Conservation (phyloP, 2,888 invertebrate species). For the Napeogenes sylphis region DNA sequence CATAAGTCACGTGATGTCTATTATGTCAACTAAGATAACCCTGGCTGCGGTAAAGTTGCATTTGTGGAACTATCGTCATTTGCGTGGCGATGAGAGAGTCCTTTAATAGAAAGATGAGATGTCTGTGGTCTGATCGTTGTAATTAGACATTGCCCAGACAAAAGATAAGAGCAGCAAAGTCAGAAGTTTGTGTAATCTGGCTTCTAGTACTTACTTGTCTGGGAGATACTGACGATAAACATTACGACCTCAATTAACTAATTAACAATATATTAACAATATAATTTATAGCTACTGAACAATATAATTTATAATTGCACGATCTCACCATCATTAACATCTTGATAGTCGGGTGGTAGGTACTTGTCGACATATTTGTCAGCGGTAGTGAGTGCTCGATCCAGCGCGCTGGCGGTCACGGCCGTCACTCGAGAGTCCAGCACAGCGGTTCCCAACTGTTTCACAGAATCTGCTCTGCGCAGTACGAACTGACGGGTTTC, state of each 20-base stretch:
- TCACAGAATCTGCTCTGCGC: constrained; percentile 89
- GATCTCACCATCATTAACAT: constrained; percentile 78
- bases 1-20: constrained; percentile 1
- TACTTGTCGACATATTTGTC: constrained; percentile 90
- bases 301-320: no score
- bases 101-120: background rate
- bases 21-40: constrained; percentile 13
- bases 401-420: constrained; percentile 85
- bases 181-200: constrained; percentile 8
- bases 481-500: constrained; percentile 88
- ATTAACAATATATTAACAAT: no score
- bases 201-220: no score
- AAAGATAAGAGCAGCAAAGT: constrained; percentile 18
- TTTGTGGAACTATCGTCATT: background rate
- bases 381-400: constrained; percentile 85
- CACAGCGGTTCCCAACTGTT: constrained; percentile 84
- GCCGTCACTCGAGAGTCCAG: constrained; percentile 84
- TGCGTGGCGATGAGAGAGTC: background rate
- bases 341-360: constrained; percentile 83
- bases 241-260: no score
- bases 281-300: no score
- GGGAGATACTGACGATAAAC: no score
- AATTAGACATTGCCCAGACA: constrained; percentile 30
- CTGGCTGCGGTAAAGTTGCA: constrained; percentile 2
- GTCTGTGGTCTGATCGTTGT: background rate